Percentiles rank a stretch among this genome's conserved stretches.
phyloP scores from a whole-genome alignment of 2,113 vertebrate species.

The Clinocottus analis region DNA sequence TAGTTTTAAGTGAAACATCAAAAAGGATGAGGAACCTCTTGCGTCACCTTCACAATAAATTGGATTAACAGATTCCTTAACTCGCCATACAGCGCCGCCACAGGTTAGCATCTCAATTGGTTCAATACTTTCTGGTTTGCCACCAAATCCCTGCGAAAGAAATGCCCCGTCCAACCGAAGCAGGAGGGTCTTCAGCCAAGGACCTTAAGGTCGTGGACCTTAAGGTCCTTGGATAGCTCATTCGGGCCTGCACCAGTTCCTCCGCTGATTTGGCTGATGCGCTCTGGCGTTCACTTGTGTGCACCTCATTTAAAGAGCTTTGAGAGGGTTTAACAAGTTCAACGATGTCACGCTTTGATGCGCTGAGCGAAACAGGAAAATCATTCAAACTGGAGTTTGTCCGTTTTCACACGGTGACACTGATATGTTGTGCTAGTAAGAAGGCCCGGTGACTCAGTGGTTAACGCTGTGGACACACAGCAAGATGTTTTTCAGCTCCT shows the following conservation, averaged over 20 bases:
- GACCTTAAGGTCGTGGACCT: neutral
- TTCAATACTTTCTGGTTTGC: neutral
- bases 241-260: neutral
- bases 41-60: too few relatives aligned
- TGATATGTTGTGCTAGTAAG: conserved; percentile 23
- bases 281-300: neutral
- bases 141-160: neutral
- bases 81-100: neutral
- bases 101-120: neutral
- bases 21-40: too few relatives aligned
- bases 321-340: neutral
- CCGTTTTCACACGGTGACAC: neutral
- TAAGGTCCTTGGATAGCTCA: neutral
- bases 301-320: neutral
- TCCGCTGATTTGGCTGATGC: neutral
- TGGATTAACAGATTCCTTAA: neutral
- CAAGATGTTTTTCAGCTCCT: conserved; percentile 25
- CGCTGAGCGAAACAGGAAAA: neutral
- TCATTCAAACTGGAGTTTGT: neutral
- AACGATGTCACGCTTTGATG: neutral
- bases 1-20: neutral
- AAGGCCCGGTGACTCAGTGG: neutral
- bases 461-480: conserved; percentile 11
- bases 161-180: neutral
- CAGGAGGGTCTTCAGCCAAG: too few relatives aligned